phyloP scores from a whole-genome alignment of 2,888 invertebrate genomes.

The Laspeyria flexula region DNA sequence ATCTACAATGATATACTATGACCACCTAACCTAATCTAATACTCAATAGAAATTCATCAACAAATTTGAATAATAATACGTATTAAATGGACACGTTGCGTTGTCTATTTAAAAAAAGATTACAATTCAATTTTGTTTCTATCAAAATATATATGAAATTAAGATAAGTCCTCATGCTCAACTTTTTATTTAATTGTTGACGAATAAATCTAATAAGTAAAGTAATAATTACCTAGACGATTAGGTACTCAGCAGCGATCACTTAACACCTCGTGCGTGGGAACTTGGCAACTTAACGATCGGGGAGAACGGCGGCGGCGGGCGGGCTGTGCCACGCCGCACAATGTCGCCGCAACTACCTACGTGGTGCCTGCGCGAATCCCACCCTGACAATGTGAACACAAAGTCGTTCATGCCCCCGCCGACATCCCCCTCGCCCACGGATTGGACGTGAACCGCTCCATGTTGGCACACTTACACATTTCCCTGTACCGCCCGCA shows the following conservation, averaged over 20 bases:
- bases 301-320: slow-evolving; percentile 1
- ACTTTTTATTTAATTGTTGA: not conserved
- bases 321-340: slow-evolving; percentile 1
- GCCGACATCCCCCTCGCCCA: slow-evolving; percentile 3
- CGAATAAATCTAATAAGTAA: not conserved
- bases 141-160: no score
- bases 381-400: slow-evolving; percentile 14
- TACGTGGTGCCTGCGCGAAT: slow-evolving; percentile 16
- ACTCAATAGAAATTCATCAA: not conserved
- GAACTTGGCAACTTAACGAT: slow-evolving; percentile 9
- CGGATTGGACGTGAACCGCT: slow-evolving; percentile 6
- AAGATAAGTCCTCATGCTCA: no score
- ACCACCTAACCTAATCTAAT: not conserved
- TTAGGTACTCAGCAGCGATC: not conserved
- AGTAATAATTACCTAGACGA: slow-evolving; percentile 1
- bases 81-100: no score
- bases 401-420: slow-evolving; percentile 9
- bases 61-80: not conserved
- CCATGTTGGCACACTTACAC: slow-evolving; percentile 4
- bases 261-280: not conserved
- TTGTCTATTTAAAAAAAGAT: no score
- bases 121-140: no score
- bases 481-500: not conserved
- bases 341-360: slow-evolving; percentile 3
- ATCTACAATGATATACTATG: not conserved